Percentiles rank a stretch among this genome's conserved stretches.
Conservation (phyloP, 1,140 invertebrate genomes). For the Nasonia giraulti region DNA sequence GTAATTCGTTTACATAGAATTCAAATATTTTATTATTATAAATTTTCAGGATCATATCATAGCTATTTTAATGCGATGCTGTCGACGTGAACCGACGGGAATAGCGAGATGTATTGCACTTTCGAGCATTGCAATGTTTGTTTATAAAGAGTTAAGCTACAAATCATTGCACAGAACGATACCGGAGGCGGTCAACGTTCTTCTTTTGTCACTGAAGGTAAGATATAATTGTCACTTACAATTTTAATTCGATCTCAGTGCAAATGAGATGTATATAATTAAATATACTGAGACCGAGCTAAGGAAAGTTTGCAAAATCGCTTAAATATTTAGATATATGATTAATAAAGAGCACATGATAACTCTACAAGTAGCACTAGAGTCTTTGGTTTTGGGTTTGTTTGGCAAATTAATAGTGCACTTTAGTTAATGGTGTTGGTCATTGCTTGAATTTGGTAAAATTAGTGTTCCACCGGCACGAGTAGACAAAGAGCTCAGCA, state of each 20-base stretch:
- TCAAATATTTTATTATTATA: constrained; percentile 40
- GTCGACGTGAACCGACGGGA: constrained; percentile 90
- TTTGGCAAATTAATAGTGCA: constrained; percentile 31
- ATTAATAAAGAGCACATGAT: neutral
- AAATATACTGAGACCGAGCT: neutral
- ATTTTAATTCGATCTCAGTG: neutral
- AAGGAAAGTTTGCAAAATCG: neutral
- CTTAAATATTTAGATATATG: neutral
- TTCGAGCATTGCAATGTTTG: constrained; percentile 89
- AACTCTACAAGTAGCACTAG: constrained; percentile 18
- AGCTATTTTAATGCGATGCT: constrained; percentile 89
- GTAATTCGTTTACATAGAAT: neutral
- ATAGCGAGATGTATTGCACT: constrained; percentile 92
- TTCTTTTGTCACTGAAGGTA: constrained; percentile 89
- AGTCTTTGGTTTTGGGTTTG: constrained; percentile 5
- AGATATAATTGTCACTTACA: constrained; percentile 4
- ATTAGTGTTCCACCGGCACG: constrained; percentile 63
- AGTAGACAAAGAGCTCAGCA: constrained; percentile 59
- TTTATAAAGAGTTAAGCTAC: constrained; percentile 85
- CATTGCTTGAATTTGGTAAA: constrained; percentile 57
- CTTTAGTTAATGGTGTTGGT: constrained; percentile 52
- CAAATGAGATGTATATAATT: neutral
- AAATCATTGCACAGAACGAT: constrained; percentile 81
- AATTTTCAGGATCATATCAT: constrained; percentile 88
- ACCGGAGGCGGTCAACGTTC: constrained; percentile 88